Conservation (phyloP, 2,797 vertebrate species). For the Aulostomus chinensis region DNA sequence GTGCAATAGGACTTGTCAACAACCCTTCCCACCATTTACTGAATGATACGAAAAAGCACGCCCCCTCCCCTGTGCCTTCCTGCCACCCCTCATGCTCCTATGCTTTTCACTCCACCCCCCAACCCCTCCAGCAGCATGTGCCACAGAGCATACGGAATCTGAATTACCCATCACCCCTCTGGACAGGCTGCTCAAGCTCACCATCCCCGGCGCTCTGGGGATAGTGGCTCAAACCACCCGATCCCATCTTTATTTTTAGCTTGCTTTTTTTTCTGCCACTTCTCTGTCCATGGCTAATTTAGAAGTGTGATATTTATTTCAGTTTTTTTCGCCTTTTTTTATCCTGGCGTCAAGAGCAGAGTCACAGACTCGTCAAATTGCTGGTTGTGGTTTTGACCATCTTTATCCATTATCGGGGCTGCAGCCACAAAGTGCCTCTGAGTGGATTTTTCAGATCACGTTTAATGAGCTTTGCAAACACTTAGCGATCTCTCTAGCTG, state of each 20-base stretch:
- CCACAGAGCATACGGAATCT: slow-evolving; percentile 72
- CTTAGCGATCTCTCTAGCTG: slow-evolving; percentile 52
- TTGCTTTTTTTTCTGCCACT: slow-evolving; percentile 27
- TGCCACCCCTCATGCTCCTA: slow-evolving; percentile 48
- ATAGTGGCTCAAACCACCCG: slow-evolving; percentile 50
- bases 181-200: slow-evolving; percentile 60
- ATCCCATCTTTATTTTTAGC: slow-evolving; percentile 68
- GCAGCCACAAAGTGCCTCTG: slow-evolving; percentile 34
- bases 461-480: slow-evolving; percentile 60
- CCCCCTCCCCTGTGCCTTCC: slow-evolving; percentile 31
- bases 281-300: slow-evolving; percentile 47
- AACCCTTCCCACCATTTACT: slow-evolving; percentile 64
- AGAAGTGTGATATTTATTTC: slow-evolving; percentile 42
- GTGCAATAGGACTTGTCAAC: slow-evolving; percentile 80
- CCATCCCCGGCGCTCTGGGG: slow-evolving; percentile 48
- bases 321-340: neutral
- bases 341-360: neutral
- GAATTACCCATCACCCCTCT: slow-evolving; percentile 71
- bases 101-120: slow-evolving; percentile 50
- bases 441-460: slow-evolving; percentile 40
- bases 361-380: slow-evolving; percentile 14
- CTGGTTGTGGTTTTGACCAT: slow-evolving; percentile 48
- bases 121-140: slow-evolving; percentile 76
- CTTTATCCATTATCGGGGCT: slow-evolving; percentile 32
- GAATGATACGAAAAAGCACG: slow-evolving; percentile 62